These are phyloP conservation scores for Gonocerus acuteangulatus DNA, from an alignment of 2,888 invertebrate genomes.

Conservation along the genomic window DNA sequence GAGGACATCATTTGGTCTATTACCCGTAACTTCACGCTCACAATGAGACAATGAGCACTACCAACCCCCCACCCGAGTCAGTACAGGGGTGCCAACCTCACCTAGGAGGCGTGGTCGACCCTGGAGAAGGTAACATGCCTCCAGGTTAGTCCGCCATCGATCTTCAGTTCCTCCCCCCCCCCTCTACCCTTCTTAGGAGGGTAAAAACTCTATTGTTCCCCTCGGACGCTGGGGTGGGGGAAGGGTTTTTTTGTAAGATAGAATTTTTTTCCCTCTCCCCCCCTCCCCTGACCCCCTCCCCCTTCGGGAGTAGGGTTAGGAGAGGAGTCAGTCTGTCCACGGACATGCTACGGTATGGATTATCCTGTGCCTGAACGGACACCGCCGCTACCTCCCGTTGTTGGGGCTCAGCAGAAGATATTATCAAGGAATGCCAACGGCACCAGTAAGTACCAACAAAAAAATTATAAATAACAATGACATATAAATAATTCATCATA, in stretches of 20 bases:
- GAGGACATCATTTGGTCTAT: no score
- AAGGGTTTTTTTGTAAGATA: background rate
- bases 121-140: background rate
- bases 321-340: background rate
- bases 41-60: no score
- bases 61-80: background rate
- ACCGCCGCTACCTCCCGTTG: slow-evolving; percentile 25
- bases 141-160: slow-evolving; percentile 4
- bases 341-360: slow-evolving; percentile 26
- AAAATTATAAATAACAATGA: no score
- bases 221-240: slow-evolving; percentile 1
- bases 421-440: slow-evolving; percentile 40
- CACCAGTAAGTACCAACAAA: slow-evolving; percentile 40
- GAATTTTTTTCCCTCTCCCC: slow-evolving; percentile 1
- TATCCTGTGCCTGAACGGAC: slow-evolving; percentile 28
- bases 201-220: slow-evolving; percentile 9
- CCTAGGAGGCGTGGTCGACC: slow-evolving; percentile 8
- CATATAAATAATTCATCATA: no score
- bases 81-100: no score
- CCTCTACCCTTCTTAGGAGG: background rate
- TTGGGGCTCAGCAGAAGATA: slow-evolving; percentile 36
- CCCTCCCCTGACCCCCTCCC: slow-evolving; percentile 7
- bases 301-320: background rate
- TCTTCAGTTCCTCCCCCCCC: background rate
- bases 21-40: no score